Conservation (phyloP, 2,888 invertebrate genomes). For the Leucozona laternaria region DNA sequence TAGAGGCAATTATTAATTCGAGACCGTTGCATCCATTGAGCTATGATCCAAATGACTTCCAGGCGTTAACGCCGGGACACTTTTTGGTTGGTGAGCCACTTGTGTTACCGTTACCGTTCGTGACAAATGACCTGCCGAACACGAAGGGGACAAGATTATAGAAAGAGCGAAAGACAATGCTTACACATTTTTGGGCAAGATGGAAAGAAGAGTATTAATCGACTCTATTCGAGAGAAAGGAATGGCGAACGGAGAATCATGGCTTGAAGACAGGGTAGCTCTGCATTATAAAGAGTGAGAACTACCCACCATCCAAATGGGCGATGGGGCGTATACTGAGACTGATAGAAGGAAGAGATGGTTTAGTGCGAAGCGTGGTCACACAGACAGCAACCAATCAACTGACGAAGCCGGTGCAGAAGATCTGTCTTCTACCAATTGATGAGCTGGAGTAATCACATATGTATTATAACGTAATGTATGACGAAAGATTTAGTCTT, state of each 20-base stretch:
- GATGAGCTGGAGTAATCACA: too few relatives aligned
- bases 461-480: too few relatives aligned
- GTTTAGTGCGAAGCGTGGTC: too few relatives aligned
- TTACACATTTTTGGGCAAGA: slow-evolving; percentile 12
- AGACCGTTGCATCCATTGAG: slow-evolving; percentile 3
- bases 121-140: neutral
- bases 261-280: neutral
- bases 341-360: too few relatives aligned
- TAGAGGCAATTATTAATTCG: slow-evolving; percentile 1
- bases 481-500: too few relatives aligned
- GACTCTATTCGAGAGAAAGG: neutral
- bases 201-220: neutral
- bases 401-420: too few relatives aligned
- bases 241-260: neutral
- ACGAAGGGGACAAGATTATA: neutral
- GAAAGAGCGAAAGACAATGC: slow-evolving; percentile 6
- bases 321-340: neutral
- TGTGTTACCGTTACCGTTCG: slow-evolving; percentile 1
- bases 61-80: slow-evolving; percentile 17
- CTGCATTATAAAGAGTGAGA: neutral
- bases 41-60: neutral
- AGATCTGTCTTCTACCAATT: too few relatives aligned
- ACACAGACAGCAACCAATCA: too few relatives aligned
- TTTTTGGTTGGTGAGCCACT: slow-evolving; percentile 20
- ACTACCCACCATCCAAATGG: neutral